phyloP scores from a whole-genome alignment of 1,140 invertebrate genomes.

The Cydia amplana region DNA sequence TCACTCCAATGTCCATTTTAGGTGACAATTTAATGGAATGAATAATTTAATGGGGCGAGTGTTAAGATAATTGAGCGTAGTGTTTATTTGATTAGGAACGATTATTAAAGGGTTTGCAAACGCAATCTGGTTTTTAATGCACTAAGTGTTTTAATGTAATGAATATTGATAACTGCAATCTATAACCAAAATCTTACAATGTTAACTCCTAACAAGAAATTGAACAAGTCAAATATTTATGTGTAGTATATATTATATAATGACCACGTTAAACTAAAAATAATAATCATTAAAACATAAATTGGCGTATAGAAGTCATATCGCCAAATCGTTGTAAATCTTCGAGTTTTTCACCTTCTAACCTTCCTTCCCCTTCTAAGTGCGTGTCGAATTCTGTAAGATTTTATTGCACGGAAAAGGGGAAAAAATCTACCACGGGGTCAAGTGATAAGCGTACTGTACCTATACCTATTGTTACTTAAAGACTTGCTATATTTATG shows the following conservation, averaged over 20 bases:
- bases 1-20: conserved; percentile 40
- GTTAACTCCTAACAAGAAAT: no score
- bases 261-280: no score
- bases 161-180: not conserved
- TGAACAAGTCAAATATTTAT: no score
- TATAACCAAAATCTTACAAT: not conserved
- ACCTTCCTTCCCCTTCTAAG: no score
- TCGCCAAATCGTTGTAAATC: conserved; percentile 47
- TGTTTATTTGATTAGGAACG: conserved; percentile 29
- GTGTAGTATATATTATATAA: no score
- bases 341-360: conserved; percentile 50
- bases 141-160: not conserved
- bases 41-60: conserved; percentile 47
- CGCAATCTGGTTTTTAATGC: conserved; percentile 5
- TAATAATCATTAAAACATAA: not conserved
- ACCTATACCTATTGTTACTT: conserved; percentile 38
- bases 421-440: conserved; percentile 45
- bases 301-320: not conserved
- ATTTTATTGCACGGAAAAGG: conserved; percentile 66
- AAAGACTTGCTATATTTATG: not conserved
- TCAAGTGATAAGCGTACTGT: conserved; percentile 37
- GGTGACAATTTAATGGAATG: conserved; percentile 41
- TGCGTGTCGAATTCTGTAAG: conserved; percentile 57
- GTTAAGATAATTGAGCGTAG: conserved; percentile 42
- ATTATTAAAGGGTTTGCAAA: conserved; percentile 29